Percentiles rank a stretch among this genome's conserved stretches.
phyloP scores from a whole-genome alignment of 2,113 vertebrate species.

The Phasianus colchicus region DNA sequence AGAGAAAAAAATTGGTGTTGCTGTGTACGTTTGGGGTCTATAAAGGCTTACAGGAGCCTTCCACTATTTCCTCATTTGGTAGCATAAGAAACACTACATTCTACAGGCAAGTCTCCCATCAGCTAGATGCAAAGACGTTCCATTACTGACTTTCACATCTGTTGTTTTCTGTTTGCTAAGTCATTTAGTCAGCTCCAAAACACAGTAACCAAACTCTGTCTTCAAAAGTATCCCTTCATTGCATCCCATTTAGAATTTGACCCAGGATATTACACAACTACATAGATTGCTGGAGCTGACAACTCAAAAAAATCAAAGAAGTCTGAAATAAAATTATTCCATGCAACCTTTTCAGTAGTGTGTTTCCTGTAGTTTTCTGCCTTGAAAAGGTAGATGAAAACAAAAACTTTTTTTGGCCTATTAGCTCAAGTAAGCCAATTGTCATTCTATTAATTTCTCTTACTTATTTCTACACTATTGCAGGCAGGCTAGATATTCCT shows the following conservation, averaged over 20 bases:
- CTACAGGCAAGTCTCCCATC: not conserved
- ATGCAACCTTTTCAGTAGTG: not conserved
- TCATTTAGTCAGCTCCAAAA: not conserved
- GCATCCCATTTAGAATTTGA: not conserved
- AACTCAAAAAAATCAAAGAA: not conserved
- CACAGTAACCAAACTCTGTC: not conserved
- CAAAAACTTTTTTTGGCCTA: not conserved
- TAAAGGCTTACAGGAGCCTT: not conserved
- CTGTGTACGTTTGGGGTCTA: not conserved
- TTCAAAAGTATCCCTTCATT: not conserved
- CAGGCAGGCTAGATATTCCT: constrained; percentile 45
- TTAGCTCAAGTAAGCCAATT: not conserved
- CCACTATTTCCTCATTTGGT: not conserved
- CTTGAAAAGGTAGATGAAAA: not conserved
- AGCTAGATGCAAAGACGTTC: not conserved
- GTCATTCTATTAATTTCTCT: constrained; percentile 6
- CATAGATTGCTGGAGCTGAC: not conserved
- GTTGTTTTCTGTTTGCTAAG: not conserved
- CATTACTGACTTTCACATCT: not conserved
- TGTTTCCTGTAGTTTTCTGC: not conserved
- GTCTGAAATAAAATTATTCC: not conserved
- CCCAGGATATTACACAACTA: not conserved
- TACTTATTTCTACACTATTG: constrained; percentile 28
- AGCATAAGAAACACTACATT: not conserved
- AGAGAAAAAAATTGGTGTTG: fast-evolving